These are phyloP conservation scores for Kuschelorhynchus macadamiae DNA, from an alignment of 2,888 invertebrate species.

Conservation along the genomic window DNA sequence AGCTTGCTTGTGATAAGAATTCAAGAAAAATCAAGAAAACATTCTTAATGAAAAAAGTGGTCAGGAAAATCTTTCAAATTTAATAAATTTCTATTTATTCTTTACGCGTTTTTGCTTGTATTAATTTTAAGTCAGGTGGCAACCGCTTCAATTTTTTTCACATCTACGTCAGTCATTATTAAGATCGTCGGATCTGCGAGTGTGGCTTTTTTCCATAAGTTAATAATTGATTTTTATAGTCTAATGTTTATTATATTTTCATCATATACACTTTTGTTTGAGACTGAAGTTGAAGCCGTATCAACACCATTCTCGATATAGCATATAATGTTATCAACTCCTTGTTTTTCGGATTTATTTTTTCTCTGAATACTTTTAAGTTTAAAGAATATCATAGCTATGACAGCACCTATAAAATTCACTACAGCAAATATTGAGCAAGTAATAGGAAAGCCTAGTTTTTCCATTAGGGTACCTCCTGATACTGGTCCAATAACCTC, in stretches of 20 bases:
- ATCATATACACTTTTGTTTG: background rate
- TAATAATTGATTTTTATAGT: too few species aligned
- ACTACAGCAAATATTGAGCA: constrained; percentile 76
- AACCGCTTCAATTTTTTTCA: too few species aligned
- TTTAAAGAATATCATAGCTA: constrained; percentile 56
- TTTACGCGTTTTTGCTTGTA: too few species aligned
- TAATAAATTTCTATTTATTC: too few species aligned
- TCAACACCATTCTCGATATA: constrained; percentile 20
- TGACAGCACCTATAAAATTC: constrained; percentile 71
- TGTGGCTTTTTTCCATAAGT: too few species aligned
- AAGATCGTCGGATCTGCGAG: too few species aligned
- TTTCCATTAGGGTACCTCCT: constrained; percentile 76
- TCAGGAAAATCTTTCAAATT: too few species aligned
- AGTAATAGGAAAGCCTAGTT: constrained; percentile 78
- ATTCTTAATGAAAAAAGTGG: too few species aligned
- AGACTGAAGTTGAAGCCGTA: background rate
- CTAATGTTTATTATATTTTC: constrained; percentile 2
- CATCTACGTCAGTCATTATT: too few species aligned
- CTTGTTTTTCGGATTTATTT: constrained; percentile 13
- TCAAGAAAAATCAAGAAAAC: too few species aligned
- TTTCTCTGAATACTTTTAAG: constrained; percentile 28
- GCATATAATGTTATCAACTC: constrained; percentile 36
- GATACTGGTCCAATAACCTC: constrained; percentile 79
- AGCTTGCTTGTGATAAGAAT: too few species aligned
- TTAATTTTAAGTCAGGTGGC: too few species aligned